These are phyloP conservation scores for Perdita meconis DNA, from an alignment of 2,888 invertebrate species.

Conservation along the genomic window DNA sequence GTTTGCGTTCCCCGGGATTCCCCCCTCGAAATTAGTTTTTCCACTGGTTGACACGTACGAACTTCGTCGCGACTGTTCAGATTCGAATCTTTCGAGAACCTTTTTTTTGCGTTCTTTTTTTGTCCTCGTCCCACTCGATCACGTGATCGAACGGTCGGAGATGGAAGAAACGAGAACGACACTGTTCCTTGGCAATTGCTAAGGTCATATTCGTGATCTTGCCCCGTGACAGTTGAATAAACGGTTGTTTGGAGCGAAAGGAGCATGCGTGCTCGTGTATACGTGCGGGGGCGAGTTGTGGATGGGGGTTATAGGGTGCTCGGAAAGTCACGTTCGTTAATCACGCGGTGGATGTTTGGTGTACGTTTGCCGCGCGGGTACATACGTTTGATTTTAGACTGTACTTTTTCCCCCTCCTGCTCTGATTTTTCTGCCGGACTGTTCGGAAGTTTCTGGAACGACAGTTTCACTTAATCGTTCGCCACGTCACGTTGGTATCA, in stretches of 20 bases:
- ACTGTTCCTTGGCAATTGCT: conserved; percentile 30
- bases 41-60: neutral
- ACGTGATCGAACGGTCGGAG: too few relatives aligned
- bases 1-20: conserved; percentile 11
- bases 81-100: neutral
- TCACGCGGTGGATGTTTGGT: conserved; percentile 32
- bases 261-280: conserved; percentile 49
- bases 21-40: conserved; percentile 25
- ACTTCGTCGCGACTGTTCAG: neutral
- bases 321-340: conserved; percentile 42
- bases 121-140: too few relatives aligned
- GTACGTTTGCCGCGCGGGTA: conserved; percentile 35
- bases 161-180: too few relatives aligned
- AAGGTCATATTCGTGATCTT: conserved; percentile 54
- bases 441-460: too few relatives aligned
- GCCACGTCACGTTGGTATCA: too few relatives aligned
- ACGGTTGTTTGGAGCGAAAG: conserved; percentile 31
- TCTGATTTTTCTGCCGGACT: too few relatives aligned
- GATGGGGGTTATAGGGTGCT: conserved; percentile 16
- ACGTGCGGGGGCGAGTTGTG: conserved; percentile 14
- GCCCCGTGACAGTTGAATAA: conserved; percentile 29
- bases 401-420: neutral
- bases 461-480: too few relatives aligned
- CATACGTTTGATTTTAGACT: conserved; percentile 16
- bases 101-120: too few relatives aligned